Conservation (phyloP, 1,140 invertebrate genomes). For the Bombus waltoni region DNA sequence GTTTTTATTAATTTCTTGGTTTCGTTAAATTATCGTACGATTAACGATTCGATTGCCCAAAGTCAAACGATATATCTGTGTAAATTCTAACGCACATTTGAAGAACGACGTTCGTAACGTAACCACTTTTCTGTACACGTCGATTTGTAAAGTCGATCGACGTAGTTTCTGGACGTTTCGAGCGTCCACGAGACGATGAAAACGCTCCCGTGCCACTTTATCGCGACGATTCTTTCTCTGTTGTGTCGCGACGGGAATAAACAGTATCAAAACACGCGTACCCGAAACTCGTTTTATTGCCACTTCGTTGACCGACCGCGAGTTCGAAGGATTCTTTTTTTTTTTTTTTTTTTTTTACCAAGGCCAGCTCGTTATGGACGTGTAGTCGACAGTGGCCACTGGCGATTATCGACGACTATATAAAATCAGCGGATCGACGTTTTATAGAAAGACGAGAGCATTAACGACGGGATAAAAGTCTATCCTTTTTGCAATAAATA, state of each 20-base stretch:
- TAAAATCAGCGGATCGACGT: conserved; percentile 22
- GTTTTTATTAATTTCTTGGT: too few species aligned
- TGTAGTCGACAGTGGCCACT: conserved; percentile 11
- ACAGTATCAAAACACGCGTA: not conserved
- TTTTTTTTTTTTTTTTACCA: conserved; percentile 27
- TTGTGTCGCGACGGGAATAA: conserved; percentile 40
- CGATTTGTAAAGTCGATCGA: too few species aligned
- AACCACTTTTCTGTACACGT: too few species aligned
- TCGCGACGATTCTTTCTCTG: conserved; percentile 50
- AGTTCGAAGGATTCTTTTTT: conserved; percentile 9
- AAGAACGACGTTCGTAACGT: too few species aligned
- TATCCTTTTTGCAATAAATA: conserved; percentile 17
- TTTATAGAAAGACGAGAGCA: conserved; percentile 23
- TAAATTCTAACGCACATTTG: too few species aligned
- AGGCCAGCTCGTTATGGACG: conserved; percentile 51
- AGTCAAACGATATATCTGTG: too few species aligned
- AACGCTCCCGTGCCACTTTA: not conserved
- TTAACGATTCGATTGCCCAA: too few species aligned
- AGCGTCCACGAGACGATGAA: conserved; percentile 38
- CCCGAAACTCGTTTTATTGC: conserved; percentile 43
- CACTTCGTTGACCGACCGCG: not conserved
- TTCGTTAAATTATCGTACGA: too few species aligned
- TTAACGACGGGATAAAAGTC: conserved; percentile 24
- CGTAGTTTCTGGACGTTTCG: not conserved
- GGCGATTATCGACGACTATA: conserved; percentile 7